Evolutionary conservation across 1,140 invertebrate species (phyloP), one percentile per base, ranked within the genome.

Genomic region (Magallana gigas): DNA sequence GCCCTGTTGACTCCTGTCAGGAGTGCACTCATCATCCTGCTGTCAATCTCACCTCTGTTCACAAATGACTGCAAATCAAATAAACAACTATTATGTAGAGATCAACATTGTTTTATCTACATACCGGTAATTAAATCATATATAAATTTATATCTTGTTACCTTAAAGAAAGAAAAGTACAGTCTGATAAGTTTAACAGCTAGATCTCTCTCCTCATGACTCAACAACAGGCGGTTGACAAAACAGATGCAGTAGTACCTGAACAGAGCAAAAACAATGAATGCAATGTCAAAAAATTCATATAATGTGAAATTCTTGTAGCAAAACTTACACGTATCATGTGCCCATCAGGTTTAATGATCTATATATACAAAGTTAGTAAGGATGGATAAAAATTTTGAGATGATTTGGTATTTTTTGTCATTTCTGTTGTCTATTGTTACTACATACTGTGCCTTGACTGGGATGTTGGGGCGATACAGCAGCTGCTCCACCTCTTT

Each of bases 121-220:
- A 48, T 48, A 23, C 23, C 23, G 23, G 23, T 23, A 48, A 48
- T 48, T 48, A 48, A 23, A 23, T 23, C 23, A 48, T 48, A 48
- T 5, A 48, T 48, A 48, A 5, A 0, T 48, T 5, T 48, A 3
- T 48, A 48, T 48, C 0, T 12, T 18, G 88, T 97, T 81, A 98
- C 97, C 95, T 98, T 99, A 95, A 99, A 99, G 92, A 99, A 98
- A 0, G 97, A 96, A 93, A 99, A 98, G 94, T 99, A 99, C n/a
- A 99, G 96, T 85, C 97, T 96, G 12, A 99, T 97, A 16, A 99
- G 95, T 90, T 96, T 97, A 88, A 96, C 96, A 0, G 98, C 98
- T 18, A 99, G 95, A 83, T 97, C 96, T 3, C 95, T 95, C 83
- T 98, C 97, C 11, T 97, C 96, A 57, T 96, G 96, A 68, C 98